Evolutionary conservation across 2,113 vertebrate genomes (phyloP).

Genomic region (Grus americana): DNA sequence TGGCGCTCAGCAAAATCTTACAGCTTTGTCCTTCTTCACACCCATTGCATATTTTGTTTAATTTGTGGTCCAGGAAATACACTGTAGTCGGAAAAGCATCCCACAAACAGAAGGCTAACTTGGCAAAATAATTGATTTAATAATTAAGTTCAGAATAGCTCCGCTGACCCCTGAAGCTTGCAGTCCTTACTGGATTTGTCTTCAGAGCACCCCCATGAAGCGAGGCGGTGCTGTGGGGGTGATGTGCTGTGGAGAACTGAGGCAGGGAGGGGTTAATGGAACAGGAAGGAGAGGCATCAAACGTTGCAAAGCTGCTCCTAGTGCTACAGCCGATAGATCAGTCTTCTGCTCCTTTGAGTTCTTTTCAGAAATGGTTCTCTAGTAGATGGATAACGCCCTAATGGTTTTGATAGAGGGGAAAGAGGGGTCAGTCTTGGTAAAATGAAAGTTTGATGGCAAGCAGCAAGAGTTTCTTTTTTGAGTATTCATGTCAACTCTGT

Average conservation of each 20-base stretch:
- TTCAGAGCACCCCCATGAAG: not conserved
- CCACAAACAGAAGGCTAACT: not conserved
- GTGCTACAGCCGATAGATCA: fast-evolving
- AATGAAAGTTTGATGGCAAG: not conserved
- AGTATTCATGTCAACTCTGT: not conserved
- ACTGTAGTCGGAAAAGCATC: not conserved
- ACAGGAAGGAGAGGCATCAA: not conserved
- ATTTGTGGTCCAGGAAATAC: not conserved
- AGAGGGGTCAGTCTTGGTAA: not conserved
- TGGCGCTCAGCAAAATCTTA: not conserved
- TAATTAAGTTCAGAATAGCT: not conserved
- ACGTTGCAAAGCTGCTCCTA: not conserved
- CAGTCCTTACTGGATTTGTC: not conserved
- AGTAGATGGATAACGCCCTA: fast-evolving
- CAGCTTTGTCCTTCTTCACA: not conserved
- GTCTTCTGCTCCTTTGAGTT: not conserved
- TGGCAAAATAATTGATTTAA: not conserved
- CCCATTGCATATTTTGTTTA: not conserved
- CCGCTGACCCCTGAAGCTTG: not conserved
- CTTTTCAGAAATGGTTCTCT: not conserved
- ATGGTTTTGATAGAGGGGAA: not conserved
- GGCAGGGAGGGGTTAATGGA: not conserved
- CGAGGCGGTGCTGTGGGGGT: not conserved
- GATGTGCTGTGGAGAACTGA: not conserved
- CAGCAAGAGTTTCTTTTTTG: not conserved